These are phyloP conservation scores for Monomorium pharaonis DNA, from an alignment of 1,140 invertebrate species.

Conservation along the genomic window DNA sequence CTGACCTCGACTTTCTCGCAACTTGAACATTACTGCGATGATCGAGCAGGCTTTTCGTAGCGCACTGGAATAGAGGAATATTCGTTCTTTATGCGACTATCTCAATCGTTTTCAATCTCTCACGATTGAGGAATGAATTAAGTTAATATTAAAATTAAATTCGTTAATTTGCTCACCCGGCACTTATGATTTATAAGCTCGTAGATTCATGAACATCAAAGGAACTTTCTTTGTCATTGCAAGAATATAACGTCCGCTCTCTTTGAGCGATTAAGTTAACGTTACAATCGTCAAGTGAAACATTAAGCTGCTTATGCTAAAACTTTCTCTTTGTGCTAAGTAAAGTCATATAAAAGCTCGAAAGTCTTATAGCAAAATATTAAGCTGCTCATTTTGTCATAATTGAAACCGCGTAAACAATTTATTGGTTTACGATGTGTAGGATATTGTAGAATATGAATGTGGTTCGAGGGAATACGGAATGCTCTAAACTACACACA, in stretches of 20 bases:
- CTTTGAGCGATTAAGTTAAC: constrained; percentile 1
- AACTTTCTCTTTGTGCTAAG: background rate
- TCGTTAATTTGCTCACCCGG: background rate
- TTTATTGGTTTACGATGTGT: background rate
- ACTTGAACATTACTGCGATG: constrained; percentile 15
- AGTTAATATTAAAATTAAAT: constrained; percentile 20
- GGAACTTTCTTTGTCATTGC: background rate
- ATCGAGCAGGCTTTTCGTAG: background rate
- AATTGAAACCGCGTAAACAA: background rate
- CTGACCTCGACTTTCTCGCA: constrained; percentile 1
- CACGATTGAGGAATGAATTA: background rate
- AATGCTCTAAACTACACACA: too few relatives aligned
- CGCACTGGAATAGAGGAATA: background rate
- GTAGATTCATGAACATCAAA: background rate
- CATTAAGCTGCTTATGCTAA: background rate
- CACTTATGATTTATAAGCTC: background rate
- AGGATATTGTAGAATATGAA: too few relatives aligned
- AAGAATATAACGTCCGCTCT: background rate
- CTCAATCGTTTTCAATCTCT: background rate
- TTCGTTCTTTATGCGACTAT: background rate
- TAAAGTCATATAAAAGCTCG: background rate
- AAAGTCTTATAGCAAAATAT: background rate
- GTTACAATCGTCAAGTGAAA: background rate
- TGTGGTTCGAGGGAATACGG: too few relatives aligned
- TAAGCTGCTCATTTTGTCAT: background rate